phyloP scores from a whole-genome alignment of 2,888 invertebrate genomes.

The Cosmia pyralina region DNA sequence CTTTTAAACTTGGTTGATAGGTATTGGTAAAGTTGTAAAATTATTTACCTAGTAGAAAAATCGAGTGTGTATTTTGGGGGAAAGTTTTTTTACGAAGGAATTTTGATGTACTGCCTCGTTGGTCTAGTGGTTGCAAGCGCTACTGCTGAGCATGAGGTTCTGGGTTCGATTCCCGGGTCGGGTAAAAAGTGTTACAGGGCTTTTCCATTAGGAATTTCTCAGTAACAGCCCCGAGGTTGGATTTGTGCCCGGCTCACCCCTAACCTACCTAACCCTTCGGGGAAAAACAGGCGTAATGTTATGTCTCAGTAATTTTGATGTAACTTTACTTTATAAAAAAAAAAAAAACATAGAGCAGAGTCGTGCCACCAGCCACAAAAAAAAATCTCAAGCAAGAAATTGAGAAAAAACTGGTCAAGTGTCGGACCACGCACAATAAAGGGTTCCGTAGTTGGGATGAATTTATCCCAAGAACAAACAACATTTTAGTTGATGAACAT shows the following conservation, averaged over 20 bases:
- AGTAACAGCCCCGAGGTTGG: neutral
- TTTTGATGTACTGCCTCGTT: neutral
- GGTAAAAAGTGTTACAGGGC: neutral
- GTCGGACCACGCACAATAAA: no score
- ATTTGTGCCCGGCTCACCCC: no score
- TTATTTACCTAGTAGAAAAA: slow-evolving; percentile 22
- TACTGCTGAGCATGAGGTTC: neutral
- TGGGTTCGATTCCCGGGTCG: neutral
- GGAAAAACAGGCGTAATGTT: neutral
- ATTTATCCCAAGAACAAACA: no score
- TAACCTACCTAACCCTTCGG: neutral
- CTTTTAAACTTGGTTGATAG: slow-evolving; percentile 31
- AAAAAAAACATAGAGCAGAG: no score
- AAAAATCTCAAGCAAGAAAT: no score
- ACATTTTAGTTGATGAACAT: no score
- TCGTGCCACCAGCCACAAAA: no score
- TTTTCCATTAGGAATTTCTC: neutral
- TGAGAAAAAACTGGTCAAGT: no score
- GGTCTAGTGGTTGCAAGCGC: no score
- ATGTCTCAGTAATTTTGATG: neutral
- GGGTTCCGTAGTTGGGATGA: no score
- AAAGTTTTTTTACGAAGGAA: neutral
- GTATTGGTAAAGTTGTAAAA: slow-evolving; percentile 9
- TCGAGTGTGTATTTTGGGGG: neutral
- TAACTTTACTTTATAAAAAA: neutral